Evolutionary conservation across 2,888 invertebrate species (phyloP).

Genomic region (Lithophane leautieri): DNA sequence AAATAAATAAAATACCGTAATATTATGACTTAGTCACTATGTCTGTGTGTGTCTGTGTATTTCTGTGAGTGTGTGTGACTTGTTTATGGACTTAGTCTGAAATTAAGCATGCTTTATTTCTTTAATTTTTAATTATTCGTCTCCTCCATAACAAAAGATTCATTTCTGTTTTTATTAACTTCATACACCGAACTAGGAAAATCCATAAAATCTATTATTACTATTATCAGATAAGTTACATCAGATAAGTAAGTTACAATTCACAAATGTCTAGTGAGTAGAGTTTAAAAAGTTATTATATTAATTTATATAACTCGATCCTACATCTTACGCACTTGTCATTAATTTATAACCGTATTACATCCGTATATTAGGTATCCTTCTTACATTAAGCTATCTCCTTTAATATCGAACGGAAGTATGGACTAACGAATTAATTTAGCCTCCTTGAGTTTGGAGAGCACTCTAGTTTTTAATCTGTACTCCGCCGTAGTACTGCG

Average conservation of each 20-base stretch:
- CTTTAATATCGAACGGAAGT: conserved; percentile 57
- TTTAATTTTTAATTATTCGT: too few species aligned
- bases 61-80: too few species aligned
- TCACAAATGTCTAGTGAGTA: not conserved
- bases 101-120: too few species aligned
- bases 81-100: too few species aligned
- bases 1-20: not conserved
- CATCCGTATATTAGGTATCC: not conserved
- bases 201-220: not conserved
- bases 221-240: not conserved
- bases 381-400: conserved; percentile 20
- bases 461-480: conserved; percentile 76
- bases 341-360: not conserved
- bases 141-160: not conserved
- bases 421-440: conserved; percentile 65
- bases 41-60: too few species aligned
- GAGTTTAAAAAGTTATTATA: not conserved
- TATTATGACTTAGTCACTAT: too few species aligned
- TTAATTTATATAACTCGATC: not conserved
- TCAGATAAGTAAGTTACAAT: not conserved
- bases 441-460: conserved; percentile 66
- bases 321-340: not conserved
- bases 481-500: conserved; percentile 79
- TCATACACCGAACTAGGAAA: not conserved
- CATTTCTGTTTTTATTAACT: not conserved